phyloP scores from a whole-genome alignment of 2,797 vertebrate species.

The Melanotaenia boesemani region DNA sequence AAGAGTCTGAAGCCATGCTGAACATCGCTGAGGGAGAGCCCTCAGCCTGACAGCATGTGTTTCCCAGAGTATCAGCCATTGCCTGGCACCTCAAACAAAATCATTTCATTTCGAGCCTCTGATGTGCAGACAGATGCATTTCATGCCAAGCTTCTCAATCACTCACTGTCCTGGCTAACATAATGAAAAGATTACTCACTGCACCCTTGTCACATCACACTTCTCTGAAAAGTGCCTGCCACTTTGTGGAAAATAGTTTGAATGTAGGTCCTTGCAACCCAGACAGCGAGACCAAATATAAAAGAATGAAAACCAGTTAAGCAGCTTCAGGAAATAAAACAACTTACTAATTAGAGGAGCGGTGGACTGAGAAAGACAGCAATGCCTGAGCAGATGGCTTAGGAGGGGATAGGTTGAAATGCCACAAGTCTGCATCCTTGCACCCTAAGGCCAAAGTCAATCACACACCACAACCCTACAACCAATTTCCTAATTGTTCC shows the following conservation, averaged over 20 bases:
- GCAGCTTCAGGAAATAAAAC: slow-evolving; percentile 70
- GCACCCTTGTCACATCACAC: slow-evolving; percentile 59
- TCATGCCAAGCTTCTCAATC: slow-evolving; percentile 60
- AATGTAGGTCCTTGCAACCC: slow-evolving; percentile 12
- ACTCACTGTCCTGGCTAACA: slow-evolving; percentile 51
- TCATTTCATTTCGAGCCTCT: slow-evolving; percentile 77
- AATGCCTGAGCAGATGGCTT: slow-evolving; percentile 50
- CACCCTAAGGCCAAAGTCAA: slow-evolving; percentile 70
- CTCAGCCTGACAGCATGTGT: slow-evolving; percentile 62
- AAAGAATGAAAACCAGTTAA: slow-evolving; percentile 44
- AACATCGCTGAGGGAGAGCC: slow-evolving; percentile 70
- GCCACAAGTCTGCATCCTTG: slow-evolving; percentile 66
- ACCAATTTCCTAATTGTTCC: slow-evolving; percentile 75
- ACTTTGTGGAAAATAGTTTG: slow-evolving; percentile 54
- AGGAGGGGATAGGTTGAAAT: slow-evolving; percentile 75
- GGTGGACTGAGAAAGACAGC: slow-evolving; percentile 56
- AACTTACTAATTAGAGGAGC: slow-evolving; percentile 69
- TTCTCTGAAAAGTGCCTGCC: slow-evolving; percentile 56
- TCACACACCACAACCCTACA: slow-evolving; percentile 76
- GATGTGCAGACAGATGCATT: slow-evolving; percentile 73
- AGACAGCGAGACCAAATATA: slow-evolving; percentile 18
- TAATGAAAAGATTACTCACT: slow-evolving; percentile 69
- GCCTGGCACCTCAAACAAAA: slow-evolving; percentile 70
- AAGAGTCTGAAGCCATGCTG: slow-evolving; percentile 59
- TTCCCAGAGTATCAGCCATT: slow-evolving; percentile 68